These are phyloP conservation scores for Cryptocephalus moraei DNA, from an alignment of 2,888 invertebrate genomes.

Conservation along the genomic window DNA sequence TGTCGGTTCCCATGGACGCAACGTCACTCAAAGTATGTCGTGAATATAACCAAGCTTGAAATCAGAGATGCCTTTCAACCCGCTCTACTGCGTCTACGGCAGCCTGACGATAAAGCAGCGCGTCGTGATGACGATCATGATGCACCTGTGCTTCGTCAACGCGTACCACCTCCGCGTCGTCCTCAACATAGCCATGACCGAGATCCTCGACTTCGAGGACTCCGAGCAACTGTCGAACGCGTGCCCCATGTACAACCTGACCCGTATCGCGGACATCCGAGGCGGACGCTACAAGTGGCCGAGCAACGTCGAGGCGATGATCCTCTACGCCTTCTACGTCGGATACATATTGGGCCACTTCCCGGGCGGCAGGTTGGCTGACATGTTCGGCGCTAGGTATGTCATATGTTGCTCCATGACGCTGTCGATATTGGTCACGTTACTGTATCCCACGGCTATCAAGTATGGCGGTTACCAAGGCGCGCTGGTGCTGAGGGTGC, in stretches of 20 bases:
- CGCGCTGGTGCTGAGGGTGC: too few species aligned
- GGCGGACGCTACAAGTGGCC: neutral
- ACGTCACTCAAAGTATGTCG: too few species aligned
- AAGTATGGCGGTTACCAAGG: conserved; percentile 53
- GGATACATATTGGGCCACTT: neutral
- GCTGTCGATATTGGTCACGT: conserved; percentile 66
- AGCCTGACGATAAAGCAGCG: neutral
- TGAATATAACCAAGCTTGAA: too few species aligned
- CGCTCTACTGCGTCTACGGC: neutral
- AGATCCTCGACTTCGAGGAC: neutral
- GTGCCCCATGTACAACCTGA: neutral
- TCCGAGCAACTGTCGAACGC: neutral
- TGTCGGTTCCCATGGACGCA: too few species aligned
- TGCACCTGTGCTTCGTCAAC: neutral
- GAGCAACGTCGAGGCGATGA: neutral
- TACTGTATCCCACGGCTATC: conserved; percentile 53
- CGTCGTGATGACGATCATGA: neutral
- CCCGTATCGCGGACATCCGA: neutral
- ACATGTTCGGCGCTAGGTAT: conserved; percentile 74
- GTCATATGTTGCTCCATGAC: conserved; percentile 69
- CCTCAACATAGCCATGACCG: neutral
- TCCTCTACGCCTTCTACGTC: neutral
- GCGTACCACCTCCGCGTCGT: neutral
- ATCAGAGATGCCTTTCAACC: neutral
- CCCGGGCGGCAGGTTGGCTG: conserved; percentile 54